These are phyloP conservation scores for Eupsilia transversa DNA, from an alignment of 2,888 invertebrate species.

Conservation along the genomic window DNA sequence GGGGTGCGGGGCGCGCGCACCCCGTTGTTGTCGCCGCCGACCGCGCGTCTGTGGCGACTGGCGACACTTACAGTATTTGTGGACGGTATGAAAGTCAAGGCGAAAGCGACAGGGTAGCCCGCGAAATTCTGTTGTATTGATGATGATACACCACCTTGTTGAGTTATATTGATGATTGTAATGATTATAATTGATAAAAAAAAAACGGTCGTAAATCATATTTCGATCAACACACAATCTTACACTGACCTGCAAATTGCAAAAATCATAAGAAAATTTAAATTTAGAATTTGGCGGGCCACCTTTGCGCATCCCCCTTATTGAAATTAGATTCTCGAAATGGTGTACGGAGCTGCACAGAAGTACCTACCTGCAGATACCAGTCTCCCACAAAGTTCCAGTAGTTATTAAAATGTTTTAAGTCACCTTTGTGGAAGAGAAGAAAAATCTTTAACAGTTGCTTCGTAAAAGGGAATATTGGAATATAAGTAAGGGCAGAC, in stretches of 20 bases:
- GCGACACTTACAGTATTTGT: background rate
- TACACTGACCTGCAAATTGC: background rate
- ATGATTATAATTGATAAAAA: no score
- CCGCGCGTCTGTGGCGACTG: constrained; percentile 33
- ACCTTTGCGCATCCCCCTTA: background rate
- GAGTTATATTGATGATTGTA: background rate
- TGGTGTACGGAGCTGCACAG: background rate
- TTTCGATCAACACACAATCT: background rate
- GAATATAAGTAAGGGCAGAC: background rate
- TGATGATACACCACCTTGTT: no score
- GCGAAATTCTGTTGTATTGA: background rate
- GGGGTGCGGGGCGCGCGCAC: constrained; percentile 41
- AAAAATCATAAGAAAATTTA: background rate
- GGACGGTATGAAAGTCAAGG: background rate
- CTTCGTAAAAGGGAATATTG: background rate
- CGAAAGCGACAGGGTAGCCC: background rate
- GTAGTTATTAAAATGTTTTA: background rate
- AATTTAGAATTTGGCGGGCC: background rate
- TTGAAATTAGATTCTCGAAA: background rate
- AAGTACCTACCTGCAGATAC: no score
- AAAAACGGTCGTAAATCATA: background rate
- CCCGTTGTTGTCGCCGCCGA: constrained; percentile 45
- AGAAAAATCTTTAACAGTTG: background rate
- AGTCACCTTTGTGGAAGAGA: background rate
- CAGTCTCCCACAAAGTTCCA: no score